phyloP scores from a whole-genome alignment of 2,888 invertebrate genomes.

The Pseudococcus viburni region DNA sequence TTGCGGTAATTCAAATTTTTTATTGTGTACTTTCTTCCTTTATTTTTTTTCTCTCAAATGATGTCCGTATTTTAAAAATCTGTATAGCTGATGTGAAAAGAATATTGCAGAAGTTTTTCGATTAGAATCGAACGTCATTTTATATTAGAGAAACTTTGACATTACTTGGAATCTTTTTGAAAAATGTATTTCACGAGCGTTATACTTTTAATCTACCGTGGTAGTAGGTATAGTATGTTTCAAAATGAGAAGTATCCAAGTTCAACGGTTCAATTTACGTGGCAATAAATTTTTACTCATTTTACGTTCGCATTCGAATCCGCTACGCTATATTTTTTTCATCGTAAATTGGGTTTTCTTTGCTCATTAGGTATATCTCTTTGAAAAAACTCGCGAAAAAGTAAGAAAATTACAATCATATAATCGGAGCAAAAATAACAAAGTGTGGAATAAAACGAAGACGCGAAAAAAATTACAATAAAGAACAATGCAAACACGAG shows the following conservation, averaged over 20 bases:
- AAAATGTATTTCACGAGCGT: conserved; percentile 26
- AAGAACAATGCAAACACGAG: conserved; percentile 4
- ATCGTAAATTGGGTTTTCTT: neutral
- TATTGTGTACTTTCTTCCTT: neutral
- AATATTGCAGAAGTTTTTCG: conserved; percentile 44
- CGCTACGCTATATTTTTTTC: neutral
- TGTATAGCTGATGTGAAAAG: conserved; percentile 26
- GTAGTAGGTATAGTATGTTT: neutral
- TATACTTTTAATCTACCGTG: conserved; percentile 2
- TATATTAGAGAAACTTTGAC: conserved; percentile 44
- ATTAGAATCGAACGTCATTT: conserved; percentile 38
- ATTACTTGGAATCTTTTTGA: conserved; percentile 11
- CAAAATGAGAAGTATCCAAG: conserved; percentile 8
- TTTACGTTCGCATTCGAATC: neutral
- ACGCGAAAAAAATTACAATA: neutral
- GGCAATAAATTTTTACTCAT: neutral
- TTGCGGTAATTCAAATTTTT: conserved; percentile 35
- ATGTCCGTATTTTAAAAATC: conserved; percentile 30
- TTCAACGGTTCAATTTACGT: neutral
- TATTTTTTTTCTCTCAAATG: conserved; percentile 6
- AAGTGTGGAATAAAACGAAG: neutral
- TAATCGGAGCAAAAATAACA: conserved; percentile 7
- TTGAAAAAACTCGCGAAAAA: neutral
- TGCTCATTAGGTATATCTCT: neutral
- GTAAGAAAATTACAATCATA: neutral